Evolutionary conservation across 2,888 invertebrate genomes (phyloP), one percentile per base, ranked within the genome.

Genomic region (Yponomeuta cagnagella): DNA sequence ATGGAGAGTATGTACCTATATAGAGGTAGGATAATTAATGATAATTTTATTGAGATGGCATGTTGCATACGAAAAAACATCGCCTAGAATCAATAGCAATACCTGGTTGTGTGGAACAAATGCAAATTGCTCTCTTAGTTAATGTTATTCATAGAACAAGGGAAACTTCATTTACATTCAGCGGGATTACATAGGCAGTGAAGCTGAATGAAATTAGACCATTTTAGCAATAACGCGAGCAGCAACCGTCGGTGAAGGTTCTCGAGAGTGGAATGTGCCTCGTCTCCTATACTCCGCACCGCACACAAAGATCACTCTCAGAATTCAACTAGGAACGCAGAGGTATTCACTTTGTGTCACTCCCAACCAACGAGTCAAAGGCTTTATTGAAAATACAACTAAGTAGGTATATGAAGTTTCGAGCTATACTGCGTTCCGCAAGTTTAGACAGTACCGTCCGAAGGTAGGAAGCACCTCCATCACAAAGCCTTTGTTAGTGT

Each of bases 71-170:
- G 68, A 52, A 52, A 48, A 31, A 52, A 23, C 23, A 0, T 30
- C 43, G 12, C 2, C n/a, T 23, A 37, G 15, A 68, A 68, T 31
- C 68, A 52, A 68, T 68, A 68, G 30, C 68, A 68, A 31, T 68
- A 68, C 68, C 68, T 68, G 68, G 48, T 68, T 48, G 30, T 58
- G 43, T 43, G 6, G 5, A 68, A 74, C 73, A 71, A 83, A 87
- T 87, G 84, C 82, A 88, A 87, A 87, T 87, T 80, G 80, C 73
- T 77, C 79, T 85, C 81, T 82, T 81, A 82, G 83, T 76, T 75
- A 88, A 88, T 87, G 82, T 87, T 88, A 88, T 88, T 86, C 87
- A 87, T 87, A 83, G 86, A 85, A 83, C 78, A 82, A 81, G 83
- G 80, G 80, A 78, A 85, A 81, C 80, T 84, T 87, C 83, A 86